These are phyloP conservation scores for Coracias cyanogaster DNA, from an alignment of 2,797 vertebrate species.

Conservation along the genomic window DNA sequence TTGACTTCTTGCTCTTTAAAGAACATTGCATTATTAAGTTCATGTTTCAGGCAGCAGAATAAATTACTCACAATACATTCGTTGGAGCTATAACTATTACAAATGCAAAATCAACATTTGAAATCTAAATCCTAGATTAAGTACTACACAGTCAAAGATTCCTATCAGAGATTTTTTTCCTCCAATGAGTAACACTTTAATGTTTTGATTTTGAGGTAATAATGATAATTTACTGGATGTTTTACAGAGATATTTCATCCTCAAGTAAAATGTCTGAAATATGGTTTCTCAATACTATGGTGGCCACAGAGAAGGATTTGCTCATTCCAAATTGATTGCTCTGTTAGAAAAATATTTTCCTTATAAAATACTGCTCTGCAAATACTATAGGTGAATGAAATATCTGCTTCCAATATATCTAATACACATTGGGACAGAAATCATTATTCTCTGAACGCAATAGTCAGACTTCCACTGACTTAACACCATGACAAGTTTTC, in stretches of 20 bases:
- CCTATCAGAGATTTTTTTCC: accelerated
- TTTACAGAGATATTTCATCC: background rate
- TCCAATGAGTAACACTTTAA: background rate
- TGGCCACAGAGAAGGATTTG: background rate
- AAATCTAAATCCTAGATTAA: background rate
- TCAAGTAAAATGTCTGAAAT: background rate
- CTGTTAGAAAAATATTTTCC: background rate
- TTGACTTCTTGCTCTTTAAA: background rate
- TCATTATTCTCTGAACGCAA: background rate
- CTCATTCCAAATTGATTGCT: background rate
- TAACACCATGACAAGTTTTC: background rate
- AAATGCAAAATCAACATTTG: background rate
- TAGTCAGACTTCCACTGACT: background rate
- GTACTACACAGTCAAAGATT: background rate
- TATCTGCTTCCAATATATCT: background rate
- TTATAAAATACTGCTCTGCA: background rate
- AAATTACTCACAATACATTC: background rate
- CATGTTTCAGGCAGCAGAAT: background rate
- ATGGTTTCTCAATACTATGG: background rate
- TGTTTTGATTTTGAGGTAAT: background rate
- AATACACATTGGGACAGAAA: background rate
- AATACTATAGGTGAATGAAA: background rate
- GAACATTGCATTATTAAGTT: background rate
- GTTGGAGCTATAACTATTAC: background rate
- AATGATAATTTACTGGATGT: background rate